Percentiles rank a stretch among this genome's conserved stretches.
These are phyloP conservation scores for Hydropotes inermis DNA, from an alignment of 2,113 vertebrate genomes.

Conservation along the genomic window DNA sequence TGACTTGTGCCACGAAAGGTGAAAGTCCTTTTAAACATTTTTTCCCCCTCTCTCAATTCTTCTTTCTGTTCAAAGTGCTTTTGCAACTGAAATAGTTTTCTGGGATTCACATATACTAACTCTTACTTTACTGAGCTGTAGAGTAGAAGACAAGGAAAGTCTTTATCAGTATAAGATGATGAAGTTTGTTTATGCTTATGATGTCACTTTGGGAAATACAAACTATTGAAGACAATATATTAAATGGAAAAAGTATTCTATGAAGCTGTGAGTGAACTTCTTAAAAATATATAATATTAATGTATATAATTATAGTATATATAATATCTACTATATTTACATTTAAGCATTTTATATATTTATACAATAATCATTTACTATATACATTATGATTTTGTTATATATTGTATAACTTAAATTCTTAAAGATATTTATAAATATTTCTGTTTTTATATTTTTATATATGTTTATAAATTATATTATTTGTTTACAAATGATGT, in stretches of 20 bases:
- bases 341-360: not conserved
- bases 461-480: not conserved
- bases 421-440: not conserved
- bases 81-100: not conserved
- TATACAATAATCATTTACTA: not conserved
- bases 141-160: not conserved
- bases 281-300: not conserved
- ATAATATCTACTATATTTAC: not conserved
- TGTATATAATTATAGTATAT: not conserved
- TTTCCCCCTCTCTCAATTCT: not conserved
- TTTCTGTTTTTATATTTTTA: not conserved
- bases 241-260: not conserved
- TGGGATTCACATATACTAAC: not conserved
- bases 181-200: not conserved
- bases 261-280: not conserved
- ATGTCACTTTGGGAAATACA: not conserved
- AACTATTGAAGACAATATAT: not conserved
- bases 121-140: not conserved
- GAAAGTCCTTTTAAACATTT: not conserved
- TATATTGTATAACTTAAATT: not conserved
- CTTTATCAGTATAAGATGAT: not conserved
- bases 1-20: not conserved
- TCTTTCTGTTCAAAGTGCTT: not conserved
- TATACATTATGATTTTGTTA: not conserved
- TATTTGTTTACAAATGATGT: not conserved